phyloP scores from a whole-genome alignment of 2,113 vertebrate species.

The Microtus pennsylvanicus region DNA sequence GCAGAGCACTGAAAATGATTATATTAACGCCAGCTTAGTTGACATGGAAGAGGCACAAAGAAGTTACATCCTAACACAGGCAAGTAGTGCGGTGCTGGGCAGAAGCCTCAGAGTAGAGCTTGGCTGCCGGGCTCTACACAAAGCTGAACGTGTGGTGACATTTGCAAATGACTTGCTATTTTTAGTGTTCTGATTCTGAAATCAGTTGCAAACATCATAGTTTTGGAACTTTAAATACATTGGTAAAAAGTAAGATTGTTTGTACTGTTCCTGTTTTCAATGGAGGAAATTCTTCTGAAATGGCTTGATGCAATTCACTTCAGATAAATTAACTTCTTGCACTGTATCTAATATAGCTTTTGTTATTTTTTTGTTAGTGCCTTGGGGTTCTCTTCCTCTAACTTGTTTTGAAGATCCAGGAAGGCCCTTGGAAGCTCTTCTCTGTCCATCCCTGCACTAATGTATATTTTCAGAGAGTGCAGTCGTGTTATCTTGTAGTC shows the following conservation, averaged over 20 bases:
- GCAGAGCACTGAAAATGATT: slow-evolving; percentile 95
- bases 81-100: slow-evolving; percentile 79
- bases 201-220: background rate
- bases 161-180: slow-evolving; percentile 36
- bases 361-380: background rate
- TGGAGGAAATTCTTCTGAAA: background rate
- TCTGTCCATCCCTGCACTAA: background rate
- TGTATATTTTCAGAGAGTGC: background rate
- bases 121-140: background rate
- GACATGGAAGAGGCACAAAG: slow-evolving; percentile 94
- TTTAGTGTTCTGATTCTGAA: slow-evolving; percentile 51
- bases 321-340: background rate
- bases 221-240: slow-evolving; percentile 40
- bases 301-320: background rate
- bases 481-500: background rate
- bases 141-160: slow-evolving; percentile 1
- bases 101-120: background rate
- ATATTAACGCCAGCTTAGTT: slow-evolving; percentile 97
- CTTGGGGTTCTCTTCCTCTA: background rate
- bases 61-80: slow-evolving; percentile 97
- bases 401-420: background rate
- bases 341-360: background rate
- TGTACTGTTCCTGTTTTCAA: background rate
- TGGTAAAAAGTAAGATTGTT: slow-evolving; percentile 40
- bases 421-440: background rate